A percentile compares a stretch with the other conserved stretches of the same genome.
phyloP scores from a whole-genome alignment of 92 coral and sea anemone species.

The Epizoanthus ramosus region DNA sequence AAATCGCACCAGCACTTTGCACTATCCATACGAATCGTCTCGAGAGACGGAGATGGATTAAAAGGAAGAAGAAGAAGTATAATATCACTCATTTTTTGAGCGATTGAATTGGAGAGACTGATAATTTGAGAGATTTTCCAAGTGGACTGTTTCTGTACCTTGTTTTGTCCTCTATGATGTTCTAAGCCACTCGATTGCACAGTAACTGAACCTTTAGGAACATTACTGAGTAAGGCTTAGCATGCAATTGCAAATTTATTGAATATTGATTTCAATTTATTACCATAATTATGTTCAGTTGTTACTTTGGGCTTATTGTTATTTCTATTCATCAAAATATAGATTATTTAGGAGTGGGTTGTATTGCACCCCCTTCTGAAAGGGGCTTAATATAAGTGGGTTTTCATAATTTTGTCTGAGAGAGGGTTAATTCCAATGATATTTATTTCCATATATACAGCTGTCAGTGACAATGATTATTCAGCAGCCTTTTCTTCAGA shows the following conservation, averaged over 20 bases:
- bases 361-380: neutral
- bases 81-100: too few relatives aligned
- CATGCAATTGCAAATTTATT: neutral
- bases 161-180: neutral
- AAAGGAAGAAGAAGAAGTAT: too few relatives aligned
- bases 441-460: neutral
- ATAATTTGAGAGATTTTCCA: too few relatives aligned
- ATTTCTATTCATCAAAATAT: neutral
- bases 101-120: too few relatives aligned
- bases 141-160: constrained; percentile 13
- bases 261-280: neutral
- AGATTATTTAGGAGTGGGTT: neutral
- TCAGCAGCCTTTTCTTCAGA: neutral
- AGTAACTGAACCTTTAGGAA: neutral
- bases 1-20: too few relatives aligned
- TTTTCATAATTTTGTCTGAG: too few relatives aligned
- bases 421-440: neutral
- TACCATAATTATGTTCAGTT: neutral
- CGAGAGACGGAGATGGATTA: too few relatives aligned
- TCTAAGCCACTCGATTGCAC: neutral
- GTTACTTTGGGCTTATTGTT: neutral
- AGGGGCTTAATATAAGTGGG: too few relatives aligned
- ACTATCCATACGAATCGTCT: too few relatives aligned
- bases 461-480: neutral
- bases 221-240: too few relatives aligned